These are phyloP conservation scores for Zalophus californianus DNA, from an alignment of 2,797 vertebrate genomes.

Conservation along the genomic window DNA sequence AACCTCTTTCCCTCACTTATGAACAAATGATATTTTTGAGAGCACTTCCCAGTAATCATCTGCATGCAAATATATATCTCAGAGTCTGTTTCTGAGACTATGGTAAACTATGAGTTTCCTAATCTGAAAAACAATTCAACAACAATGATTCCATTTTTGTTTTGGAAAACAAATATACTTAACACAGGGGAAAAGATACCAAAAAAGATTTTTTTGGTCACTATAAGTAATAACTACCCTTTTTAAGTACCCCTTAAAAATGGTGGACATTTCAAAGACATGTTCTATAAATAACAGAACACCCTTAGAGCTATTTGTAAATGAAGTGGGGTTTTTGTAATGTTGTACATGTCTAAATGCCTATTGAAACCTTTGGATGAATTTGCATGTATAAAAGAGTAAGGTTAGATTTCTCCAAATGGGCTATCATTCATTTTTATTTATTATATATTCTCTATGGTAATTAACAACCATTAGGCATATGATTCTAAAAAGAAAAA, in stretches of 20 bases:
- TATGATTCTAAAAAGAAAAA: slow-evolving; percentile 48
- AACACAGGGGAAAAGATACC: background rate
- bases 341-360: background rate
- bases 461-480: slow-evolving; percentile 4
- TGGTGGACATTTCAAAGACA: background rate
- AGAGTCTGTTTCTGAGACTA: background rate
- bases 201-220: background rate
- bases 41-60: background rate
- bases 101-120: background rate
- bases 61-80: background rate
- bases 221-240: background rate
- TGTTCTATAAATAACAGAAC: background rate
- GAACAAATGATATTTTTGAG: background rate
- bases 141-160: slow-evolving; percentile 38
- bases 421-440: slow-evolving; percentile 31
- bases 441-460: slow-evolving; percentile 32
- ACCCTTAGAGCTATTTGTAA: background rate
- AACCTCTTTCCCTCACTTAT: background rate
- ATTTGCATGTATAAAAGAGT: background rate
- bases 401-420: slow-evolving; percentile 26
- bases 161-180: slow-evolving; percentile 44
- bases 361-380: background rate
- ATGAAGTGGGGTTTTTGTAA: background rate
- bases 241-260: slow-evolving; percentile 6
- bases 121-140: slow-evolving; percentile 58